Conservation (phyloP, 2,113 vertebrate genomes). For the Procavia capensis region DNA sequence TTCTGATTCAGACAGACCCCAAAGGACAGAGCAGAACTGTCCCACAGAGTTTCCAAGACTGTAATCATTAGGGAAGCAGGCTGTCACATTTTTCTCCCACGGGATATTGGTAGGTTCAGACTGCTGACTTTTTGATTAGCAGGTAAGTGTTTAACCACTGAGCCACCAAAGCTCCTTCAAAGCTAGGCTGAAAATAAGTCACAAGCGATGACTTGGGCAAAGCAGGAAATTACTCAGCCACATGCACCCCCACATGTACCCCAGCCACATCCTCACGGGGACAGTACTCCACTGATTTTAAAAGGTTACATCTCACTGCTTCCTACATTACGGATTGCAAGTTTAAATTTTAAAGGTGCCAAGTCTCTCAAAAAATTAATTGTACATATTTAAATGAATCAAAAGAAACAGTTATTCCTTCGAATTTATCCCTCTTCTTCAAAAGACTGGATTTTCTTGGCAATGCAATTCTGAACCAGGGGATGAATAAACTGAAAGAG, state of each 20-base stretch:
- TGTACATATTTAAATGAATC: neutral
- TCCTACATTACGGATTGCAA: neutral
- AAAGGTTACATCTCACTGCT: neutral
- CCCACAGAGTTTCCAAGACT: too few relatives aligned
- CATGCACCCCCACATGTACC: neutral
- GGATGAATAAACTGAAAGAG: neutral
- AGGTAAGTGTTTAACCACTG: too few relatives aligned
- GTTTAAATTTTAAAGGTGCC: neutral
- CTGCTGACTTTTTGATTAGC: too few relatives aligned
- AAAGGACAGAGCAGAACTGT: too few relatives aligned
- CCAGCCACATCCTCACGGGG: too few relatives aligned
- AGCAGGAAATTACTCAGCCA: neutral
- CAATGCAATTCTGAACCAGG: neutral
- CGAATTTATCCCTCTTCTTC: neutral
- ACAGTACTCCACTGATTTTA: neutral
- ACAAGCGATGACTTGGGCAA: neutral
- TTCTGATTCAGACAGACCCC: too few relatives aligned
- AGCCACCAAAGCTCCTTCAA: neutral
- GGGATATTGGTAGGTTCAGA: too few relatives aligned
- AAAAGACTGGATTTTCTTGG: constrained; percentile 1
- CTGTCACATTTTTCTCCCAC: too few relatives aligned
- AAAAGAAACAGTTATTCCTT: neutral
- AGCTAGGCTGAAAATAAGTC: neutral
- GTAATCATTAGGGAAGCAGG: too few relatives aligned
- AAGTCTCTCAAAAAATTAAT: constrained; percentile 28